A percentile compares a stretch with the other conserved stretches of the same genome.
Evolutionary conservation across 2,113 vertebrate species (phyloP).

Genomic region (Xyrauchen texanus): DNA sequence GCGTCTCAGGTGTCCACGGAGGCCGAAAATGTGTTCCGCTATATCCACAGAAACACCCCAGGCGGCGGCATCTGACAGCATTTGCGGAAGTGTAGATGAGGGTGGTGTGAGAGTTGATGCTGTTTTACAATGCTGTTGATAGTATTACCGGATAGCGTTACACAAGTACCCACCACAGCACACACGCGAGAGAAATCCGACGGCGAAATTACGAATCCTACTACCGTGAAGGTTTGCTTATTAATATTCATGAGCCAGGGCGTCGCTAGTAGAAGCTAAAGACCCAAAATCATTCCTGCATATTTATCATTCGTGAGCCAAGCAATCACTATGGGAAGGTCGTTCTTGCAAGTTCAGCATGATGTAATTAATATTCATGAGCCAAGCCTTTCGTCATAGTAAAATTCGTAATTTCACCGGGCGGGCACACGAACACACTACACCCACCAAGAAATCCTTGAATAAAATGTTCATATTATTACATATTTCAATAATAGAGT

Average conservation of each 20-base stretch:
- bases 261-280: too few relatives aligned
- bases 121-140: neutral
- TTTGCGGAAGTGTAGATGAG: neutral
- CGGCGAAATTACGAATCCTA: neutral
- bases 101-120: neutral
- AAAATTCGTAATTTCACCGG: too few relatives aligned
- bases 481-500: too few relatives aligned
- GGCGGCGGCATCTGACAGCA: conserved; percentile 6
- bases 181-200: conserved; percentile 6
- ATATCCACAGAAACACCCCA: neutral
- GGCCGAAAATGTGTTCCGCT: conserved; percentile 24
- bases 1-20: conserved; percentile 19
- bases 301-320: neutral
- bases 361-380: neutral
- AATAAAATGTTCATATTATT: too few relatives aligned
- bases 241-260: conserved; percentile 20
- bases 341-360: neutral
- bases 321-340: neutral
- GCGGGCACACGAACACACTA: too few relatives aligned
- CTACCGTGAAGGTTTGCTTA: neutral
- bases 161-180: neutral
- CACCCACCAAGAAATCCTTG: too few relatives aligned
- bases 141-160: neutral
- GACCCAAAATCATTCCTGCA: too few relatives aligned
- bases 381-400: too few relatives aligned